Conservation (phyloP, 2,888 invertebrate genomes). For the Pediacus dermestoides region DNA sequence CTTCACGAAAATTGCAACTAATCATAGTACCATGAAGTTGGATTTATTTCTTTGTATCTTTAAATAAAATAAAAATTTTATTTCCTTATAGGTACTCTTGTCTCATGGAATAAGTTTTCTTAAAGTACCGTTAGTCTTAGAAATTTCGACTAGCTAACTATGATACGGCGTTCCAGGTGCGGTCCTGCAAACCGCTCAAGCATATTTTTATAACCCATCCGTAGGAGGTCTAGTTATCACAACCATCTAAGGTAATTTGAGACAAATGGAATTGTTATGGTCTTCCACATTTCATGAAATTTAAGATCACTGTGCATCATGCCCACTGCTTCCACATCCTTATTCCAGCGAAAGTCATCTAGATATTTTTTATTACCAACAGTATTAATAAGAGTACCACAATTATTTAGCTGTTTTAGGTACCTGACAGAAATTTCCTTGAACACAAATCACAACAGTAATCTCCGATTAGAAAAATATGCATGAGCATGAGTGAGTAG, state of each 20-base stretch:
- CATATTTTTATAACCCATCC: constrained; percentile 20
- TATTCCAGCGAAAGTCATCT: constrained; percentile 25
- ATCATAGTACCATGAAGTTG: no score
- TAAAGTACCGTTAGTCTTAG: no score
- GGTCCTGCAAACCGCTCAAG: neutral
- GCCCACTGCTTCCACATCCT: constrained; percentile 16
- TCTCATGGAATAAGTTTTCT: no score
- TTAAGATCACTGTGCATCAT: constrained; percentile 20
- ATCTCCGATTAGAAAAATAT: no score
- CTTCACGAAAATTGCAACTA: no score
- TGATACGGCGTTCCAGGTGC: no score
- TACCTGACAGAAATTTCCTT: constrained; percentile 1
- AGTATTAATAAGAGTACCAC: neutral
- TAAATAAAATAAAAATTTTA: no score
- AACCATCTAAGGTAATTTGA: constrained; percentile 31
- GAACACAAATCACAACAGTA: no score
- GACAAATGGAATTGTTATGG: constrained; percentile 30
- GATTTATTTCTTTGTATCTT: no score
- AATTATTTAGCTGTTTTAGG: constrained; percentile 4
- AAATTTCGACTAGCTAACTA: no score
- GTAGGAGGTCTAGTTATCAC: constrained; percentile 34
- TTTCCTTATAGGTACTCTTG: no score
- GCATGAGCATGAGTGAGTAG: no score
- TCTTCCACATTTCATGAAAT: constrained; percentile 27
- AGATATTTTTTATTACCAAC: neutral